Percentiles rank a stretch among this genome's conserved stretches.
Evolutionary conservation across 2,888 invertebrate species (phyloP).

Genomic region (Drosophila nr. medialis): DNA sequence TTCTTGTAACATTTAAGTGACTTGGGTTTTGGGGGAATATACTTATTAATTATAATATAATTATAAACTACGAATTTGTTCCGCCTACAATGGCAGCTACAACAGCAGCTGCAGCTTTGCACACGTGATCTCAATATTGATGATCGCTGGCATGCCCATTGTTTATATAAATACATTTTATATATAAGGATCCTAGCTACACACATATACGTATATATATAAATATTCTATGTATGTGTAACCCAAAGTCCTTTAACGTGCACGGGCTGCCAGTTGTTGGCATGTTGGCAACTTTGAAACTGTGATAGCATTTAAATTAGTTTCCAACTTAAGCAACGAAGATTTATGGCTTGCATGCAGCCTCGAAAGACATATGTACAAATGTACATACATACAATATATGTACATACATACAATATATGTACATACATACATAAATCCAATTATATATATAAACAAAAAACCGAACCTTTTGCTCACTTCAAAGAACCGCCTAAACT

Average conservation of each 20-base stretch:
- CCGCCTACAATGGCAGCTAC: slow-evolving; percentile 12
- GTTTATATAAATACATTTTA: slow-evolving; percentile 8
- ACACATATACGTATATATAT: neutral
- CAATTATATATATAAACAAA: neutral
- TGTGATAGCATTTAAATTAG: slow-evolving; percentile 72
- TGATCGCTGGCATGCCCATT: slow-evolving; percentile 32
- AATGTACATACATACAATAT: too few relatives aligned
- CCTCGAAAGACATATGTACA: slow-evolving; percentile 7
- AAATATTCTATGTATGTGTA: neutral
- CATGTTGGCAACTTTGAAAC: slow-evolving; percentile 68
- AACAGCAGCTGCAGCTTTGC: slow-evolving; percentile 59
- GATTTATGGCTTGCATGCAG: slow-evolving; percentile 32
- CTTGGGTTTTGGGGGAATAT: slow-evolving; percentile 47
- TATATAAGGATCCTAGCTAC: slow-evolving; percentile 24
- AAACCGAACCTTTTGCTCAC: slow-evolving; percentile 38
- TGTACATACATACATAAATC: neutral
- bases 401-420: neutral
- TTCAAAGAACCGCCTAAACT: slow-evolving; percentile 46
- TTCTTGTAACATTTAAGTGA: slow-evolving; percentile 62
- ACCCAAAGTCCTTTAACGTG: slow-evolving; percentile 51
- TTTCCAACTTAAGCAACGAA: slow-evolving; percentile 46
- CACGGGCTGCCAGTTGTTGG: slow-evolving; percentile 46
- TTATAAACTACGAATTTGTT: slow-evolving; percentile 18
- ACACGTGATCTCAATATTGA: slow-evolving; percentile 68
- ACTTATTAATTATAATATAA: slow-evolving; percentile 14